Evolutionary conservation across 1,140 invertebrate species (phyloP).

Genomic region (Wiebesia pumilae): DNA sequence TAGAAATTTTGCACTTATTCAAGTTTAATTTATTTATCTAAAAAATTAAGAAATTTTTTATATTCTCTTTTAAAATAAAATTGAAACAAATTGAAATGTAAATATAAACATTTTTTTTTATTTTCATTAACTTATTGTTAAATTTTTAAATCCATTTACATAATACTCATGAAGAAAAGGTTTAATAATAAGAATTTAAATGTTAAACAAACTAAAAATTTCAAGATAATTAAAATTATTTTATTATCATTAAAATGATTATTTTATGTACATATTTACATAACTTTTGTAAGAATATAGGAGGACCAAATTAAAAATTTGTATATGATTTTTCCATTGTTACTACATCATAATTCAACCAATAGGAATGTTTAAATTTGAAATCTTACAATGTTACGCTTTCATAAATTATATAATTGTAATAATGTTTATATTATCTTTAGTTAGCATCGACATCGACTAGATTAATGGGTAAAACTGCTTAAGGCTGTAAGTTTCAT

Average conservation of each 20-base stretch:
- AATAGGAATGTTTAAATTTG: slow-evolving; percentile 63
- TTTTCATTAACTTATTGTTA: too few relatives aligned
- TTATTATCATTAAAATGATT: slow-evolving; percentile 50
- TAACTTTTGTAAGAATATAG: slow-evolving; percentile 40
- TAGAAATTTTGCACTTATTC: too few relatives aligned
- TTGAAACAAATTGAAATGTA: too few relatives aligned
- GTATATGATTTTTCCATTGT: slow-evolving; percentile 32
- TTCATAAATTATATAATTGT: slow-evolving; percentile 36
- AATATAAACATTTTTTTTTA: too few relatives aligned
- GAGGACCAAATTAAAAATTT: slow-evolving; percentile 39
- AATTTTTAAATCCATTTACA: too few relatives aligned
- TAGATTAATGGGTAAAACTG: slow-evolving; percentile 50
- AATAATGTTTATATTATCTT: slow-evolving; percentile 29
- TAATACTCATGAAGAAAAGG: not conserved
- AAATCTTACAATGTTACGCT: slow-evolving; percentile 49
- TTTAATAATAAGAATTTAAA: slow-evolving; percentile 4
- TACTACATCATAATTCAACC: slow-evolving; percentile 55
- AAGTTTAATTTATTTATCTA: too few relatives aligned
- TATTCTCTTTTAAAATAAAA: too few relatives aligned
- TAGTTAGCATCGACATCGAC: slow-evolving; percentile 43
- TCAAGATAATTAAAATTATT: slow-evolving; percentile 47
- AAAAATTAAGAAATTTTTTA: too few relatives aligned
- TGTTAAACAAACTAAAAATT: not conserved
- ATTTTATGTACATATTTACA: slow-evolving; percentile 67
- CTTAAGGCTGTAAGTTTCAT: slow-evolving; percentile 33